These are phyloP conservation scores for Watersipora subatra DNA, from an alignment of 1,140 invertebrate species.

Conservation along the genomic window DNA sequence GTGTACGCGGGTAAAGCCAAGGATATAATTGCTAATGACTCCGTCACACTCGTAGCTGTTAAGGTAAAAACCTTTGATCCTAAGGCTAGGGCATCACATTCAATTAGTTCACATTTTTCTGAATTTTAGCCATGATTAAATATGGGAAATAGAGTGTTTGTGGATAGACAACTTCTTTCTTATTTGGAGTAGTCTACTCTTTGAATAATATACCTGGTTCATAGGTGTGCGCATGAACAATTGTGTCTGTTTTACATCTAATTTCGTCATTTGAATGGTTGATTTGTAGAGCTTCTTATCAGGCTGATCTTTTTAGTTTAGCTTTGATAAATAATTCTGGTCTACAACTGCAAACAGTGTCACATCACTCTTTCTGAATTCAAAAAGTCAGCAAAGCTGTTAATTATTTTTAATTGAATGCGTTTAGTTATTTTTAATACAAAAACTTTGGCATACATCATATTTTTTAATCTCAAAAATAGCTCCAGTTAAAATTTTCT, in stretches of 20 bases:
- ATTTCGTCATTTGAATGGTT: no score
- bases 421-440: no score
- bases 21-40: constrained; percentile 37
- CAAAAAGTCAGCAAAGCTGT: no score
- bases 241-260: not conserved
- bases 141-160: no score
- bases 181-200: not conserved
- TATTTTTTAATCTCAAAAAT: no score
- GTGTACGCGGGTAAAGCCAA: constrained; percentile 66
- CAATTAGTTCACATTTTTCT: not conserved
- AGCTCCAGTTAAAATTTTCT: no score
- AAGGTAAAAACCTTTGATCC: constrained; percentile 50
- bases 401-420: not conserved
- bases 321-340: no score
- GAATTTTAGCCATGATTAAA: not conserved
- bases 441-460: not conserved
- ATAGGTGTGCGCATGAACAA: not conserved
- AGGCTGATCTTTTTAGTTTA: no score
- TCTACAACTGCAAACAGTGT: no score
- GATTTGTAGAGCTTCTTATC: no score
- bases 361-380: no score
- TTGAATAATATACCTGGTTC: not conserved
- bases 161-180: not conserved
- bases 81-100: constrained; percentile 3
- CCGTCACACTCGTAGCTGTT: constrained; percentile 58